Evolutionary conservation across 2,797 vertebrate genomes (phyloP).

Genomic region (Antennarius maculatus): DNA sequence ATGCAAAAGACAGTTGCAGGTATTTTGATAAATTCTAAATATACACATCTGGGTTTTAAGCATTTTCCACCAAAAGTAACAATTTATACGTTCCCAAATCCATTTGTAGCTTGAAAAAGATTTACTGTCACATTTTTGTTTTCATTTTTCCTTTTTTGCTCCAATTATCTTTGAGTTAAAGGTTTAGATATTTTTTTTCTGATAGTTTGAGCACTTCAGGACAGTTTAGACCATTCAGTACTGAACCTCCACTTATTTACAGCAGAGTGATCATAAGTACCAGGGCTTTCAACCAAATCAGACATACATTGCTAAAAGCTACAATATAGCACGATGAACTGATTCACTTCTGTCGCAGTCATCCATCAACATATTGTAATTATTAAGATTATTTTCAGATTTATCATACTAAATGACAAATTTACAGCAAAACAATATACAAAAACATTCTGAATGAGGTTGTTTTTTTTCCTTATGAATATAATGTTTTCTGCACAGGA

Average conservation of each 20-base stretch:
- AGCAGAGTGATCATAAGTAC: conserved; percentile 1
- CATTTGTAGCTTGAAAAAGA: background rate
- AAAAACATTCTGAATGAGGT: too few relatives aligned
- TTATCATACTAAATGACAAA: too few relatives aligned
- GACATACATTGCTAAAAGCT: too few relatives aligned
- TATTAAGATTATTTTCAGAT: too few relatives aligned
- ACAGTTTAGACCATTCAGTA: conserved; percentile 11
- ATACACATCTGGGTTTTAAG: background rate
- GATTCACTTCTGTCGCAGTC: conserved; percentile 1
- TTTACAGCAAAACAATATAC: too few relatives aligned
- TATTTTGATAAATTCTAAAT: conserved; percentile 5
- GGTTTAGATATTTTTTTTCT: conserved; percentile 19
- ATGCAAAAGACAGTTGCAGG: conserved; percentile 5
- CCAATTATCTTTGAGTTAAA: background rate
- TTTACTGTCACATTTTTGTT: too few relatives aligned
- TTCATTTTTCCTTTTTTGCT: too few relatives aligned
- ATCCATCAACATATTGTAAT: conserved; percentile 5
- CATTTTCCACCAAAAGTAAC: background rate
- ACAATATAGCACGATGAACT: conserved; percentile 2
- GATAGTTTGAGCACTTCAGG: background rate
- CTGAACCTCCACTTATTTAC: conserved; percentile 21
- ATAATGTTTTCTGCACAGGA: too few relatives aligned
- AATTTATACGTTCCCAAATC: background rate
- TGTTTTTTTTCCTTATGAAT: too few relatives aligned
- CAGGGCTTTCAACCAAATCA: background rate